Conservation (phyloP, 2,888 invertebrate genomes). For the Hyppa rectilinea region DNA sequence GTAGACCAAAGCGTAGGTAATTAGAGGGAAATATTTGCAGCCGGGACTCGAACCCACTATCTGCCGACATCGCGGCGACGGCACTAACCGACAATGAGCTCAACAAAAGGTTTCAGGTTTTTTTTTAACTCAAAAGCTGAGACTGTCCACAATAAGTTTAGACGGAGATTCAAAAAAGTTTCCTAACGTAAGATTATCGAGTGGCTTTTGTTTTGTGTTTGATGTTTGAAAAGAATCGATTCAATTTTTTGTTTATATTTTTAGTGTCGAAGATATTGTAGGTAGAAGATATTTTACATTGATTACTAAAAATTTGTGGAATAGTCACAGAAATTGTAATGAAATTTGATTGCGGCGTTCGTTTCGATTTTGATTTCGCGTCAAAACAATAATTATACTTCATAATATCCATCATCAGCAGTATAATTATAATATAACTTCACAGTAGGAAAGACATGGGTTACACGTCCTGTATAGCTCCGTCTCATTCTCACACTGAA, state of each 20-base stretch:
- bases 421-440: too few relatives aligned
- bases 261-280: not conserved
- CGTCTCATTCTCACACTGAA: too few relatives aligned
- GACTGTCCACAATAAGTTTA: slow-evolving; percentile 70
- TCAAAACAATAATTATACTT: too few relatives aligned
- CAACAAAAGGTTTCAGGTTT: slow-evolving; percentile 74
- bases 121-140: slow-evolving; percentile 69
- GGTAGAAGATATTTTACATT: too few relatives aligned
- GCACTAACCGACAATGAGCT: slow-evolving; percentile 74
- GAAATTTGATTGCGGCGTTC: too few relatives aligned
- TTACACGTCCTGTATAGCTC: too few relatives aligned
- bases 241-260: not conserved
- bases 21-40: slow-evolving; percentile 82
- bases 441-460: too few relatives aligned
- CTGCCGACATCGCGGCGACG: slow-evolving; percentile 83
- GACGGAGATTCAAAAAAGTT: slow-evolving; percentile 55
- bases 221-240: slow-evolving; percentile 15
- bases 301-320: not conserved
- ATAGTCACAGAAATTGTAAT: not conserved
- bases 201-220: slow-evolving; percentile 37
- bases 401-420: too few relatives aligned
- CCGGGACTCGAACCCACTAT: slow-evolving; percentile 79
- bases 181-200: slow-evolving; percentile 45
- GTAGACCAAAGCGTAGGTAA: slow-evolving; percentile 77
- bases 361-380: not conserved